A percentile compares a stretch with the other conserved stretches of the same genome.
phyloP scores from a whole-genome alignment of 2,113 vertebrate species.

The Morone chrysops region DNA sequence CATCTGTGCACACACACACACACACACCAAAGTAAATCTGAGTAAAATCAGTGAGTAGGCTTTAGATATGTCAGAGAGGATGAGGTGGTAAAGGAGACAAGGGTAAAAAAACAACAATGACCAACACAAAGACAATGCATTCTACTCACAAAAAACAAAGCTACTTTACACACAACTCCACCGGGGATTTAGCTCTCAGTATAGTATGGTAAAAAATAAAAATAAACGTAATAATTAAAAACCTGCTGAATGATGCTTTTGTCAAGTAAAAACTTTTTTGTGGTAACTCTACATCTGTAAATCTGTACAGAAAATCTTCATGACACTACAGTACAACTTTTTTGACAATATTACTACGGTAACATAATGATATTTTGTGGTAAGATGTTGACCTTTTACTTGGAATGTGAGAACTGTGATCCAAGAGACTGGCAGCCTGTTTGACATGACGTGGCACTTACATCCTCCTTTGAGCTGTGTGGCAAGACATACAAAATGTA shows the following conservation, averaged over 20 bases:
- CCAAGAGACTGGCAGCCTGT: constrained; percentile 46
- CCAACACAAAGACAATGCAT: constrained; percentile 2
- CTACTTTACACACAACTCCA: background rate
- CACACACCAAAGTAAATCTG: background rate
- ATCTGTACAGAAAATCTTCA: background rate
- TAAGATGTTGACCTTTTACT: constrained; percentile 57
- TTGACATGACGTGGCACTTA: constrained; percentile 66
- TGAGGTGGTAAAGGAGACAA: background rate
- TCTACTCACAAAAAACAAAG: constrained; percentile 12
- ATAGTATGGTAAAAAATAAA: background rate
- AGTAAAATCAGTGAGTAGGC: background rate
- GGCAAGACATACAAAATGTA: constrained; percentile 43
- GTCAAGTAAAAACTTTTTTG: background rate
- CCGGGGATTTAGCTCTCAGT: background rate
- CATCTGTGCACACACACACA: no score
- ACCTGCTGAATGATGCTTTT: background rate
- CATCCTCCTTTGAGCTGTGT: constrained; percentile 46
- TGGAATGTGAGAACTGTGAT: constrained; percentile 55
- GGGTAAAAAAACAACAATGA: background rate
- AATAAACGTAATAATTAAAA: no score
- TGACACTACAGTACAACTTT: background rate
- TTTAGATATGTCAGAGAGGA: background rate
- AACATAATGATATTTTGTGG: constrained; percentile 25
- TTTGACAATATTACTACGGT: constrained; percentile 4
- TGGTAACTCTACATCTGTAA: background rate